These are phyloP conservation scores for Danio albolineatus DNA, from an alignment of 2,797 vertebrate genomes.

Conservation along the genomic window DNA sequence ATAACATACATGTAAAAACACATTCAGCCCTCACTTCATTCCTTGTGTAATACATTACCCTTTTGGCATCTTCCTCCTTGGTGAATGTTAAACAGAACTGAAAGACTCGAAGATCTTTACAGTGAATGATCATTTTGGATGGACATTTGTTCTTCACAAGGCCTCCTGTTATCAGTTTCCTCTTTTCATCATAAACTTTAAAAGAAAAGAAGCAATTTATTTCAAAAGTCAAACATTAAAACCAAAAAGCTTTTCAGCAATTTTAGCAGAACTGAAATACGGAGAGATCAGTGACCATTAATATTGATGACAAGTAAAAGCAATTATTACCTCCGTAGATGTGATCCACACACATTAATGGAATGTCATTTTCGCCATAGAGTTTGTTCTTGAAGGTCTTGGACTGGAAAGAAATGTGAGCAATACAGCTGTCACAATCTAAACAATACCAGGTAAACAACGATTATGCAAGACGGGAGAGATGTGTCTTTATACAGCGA, in stretches of 20 bases:
- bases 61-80: slow-evolving; percentile 89
- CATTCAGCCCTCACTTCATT: neutral
- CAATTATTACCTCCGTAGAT: slow-evolving; percentile 83
- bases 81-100: slow-evolving; percentile 85
- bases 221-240: neutral
- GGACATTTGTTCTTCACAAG: slow-evolving; percentile 83
- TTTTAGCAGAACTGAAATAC: no score
- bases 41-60: slow-evolving; percentile 67
- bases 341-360: slow-evolving; percentile 87
- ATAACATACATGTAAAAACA: neutral
- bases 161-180: slow-evolving; percentile 79
- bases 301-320: neutral
- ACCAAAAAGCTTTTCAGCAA: neutral
- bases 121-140: slow-evolving; percentile 86
- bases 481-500: neutral
- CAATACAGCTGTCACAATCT: neutral
- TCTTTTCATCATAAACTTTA: slow-evolving; percentile 89
- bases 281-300: neutral
- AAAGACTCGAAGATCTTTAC: slow-evolving; percentile 89
- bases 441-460: neutral
- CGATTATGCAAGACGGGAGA: neutral
- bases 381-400: slow-evolving; percentile 86
- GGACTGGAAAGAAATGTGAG: slow-evolving; percentile 70
- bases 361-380: slow-evolving; percentile 88
- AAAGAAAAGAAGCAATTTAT: slow-evolving; percentile 42